Percentiles rank a stretch among this genome's conserved stretches.
phyloP scores from a whole-genome alignment of 2,113 vertebrate genomes.

The Anas platyrhynchos region DNA sequence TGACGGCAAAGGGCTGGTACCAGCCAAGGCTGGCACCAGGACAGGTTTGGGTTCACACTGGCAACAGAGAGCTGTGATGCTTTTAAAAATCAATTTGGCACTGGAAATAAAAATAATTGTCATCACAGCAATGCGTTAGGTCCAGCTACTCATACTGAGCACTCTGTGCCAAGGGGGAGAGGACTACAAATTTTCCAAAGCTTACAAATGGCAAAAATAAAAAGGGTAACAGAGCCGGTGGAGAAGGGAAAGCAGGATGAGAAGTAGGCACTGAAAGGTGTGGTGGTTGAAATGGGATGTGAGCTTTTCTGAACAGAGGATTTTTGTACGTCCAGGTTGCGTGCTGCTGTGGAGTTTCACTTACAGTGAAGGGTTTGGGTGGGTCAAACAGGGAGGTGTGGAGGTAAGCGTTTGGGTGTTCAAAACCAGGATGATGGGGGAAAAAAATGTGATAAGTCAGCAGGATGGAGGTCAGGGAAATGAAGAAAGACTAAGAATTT shows the following conservation, averaged over 20 bases:
- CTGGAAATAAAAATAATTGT: background rate
- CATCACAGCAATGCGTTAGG: background rate
- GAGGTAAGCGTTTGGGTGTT: background rate
- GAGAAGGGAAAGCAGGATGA: background rate
- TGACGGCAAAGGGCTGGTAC: background rate
- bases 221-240: accelerated
- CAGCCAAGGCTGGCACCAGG: background rate
- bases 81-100: background rate
- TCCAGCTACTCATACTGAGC: background rate
- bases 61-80: background rate
- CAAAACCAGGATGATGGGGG: background rate
- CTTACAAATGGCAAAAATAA: background rate
- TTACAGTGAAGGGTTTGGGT: background rate
- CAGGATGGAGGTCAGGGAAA: background rate
- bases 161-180: background rate
- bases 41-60: background rate
- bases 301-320: background rate
- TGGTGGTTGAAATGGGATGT: background rate
- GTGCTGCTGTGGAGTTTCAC: background rate
- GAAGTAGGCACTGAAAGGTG: background rate
- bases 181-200: background rate
- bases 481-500: background rate
- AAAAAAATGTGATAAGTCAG: background rate
- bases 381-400: background rate
- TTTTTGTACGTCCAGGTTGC: accelerated